These are phyloP conservation scores for Bombus huntii DNA, from an alignment of 1,140 invertebrate species.

Conservation along the genomic window DNA sequence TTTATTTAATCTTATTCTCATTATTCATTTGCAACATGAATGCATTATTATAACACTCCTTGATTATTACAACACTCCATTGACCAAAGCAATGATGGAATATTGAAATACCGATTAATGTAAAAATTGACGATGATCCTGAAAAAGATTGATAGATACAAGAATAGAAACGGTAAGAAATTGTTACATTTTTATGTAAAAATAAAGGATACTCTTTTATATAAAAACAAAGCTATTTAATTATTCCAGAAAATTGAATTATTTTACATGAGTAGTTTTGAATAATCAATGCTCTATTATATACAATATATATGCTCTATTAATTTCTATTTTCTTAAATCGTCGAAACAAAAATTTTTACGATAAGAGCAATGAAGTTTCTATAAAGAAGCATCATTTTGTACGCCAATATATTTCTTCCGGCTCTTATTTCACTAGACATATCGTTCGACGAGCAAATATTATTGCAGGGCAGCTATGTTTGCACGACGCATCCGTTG, in stretches of 20 bases:
- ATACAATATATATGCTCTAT: too few species aligned
- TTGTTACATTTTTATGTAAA: not conserved
- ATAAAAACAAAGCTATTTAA: too few species aligned
- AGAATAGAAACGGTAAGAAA: not conserved
- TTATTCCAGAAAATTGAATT: too few species aligned
- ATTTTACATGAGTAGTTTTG: too few species aligned
- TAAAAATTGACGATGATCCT: not conserved
- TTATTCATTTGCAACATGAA: too few species aligned
- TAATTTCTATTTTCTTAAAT: not conserved
- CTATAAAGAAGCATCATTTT: not conserved
- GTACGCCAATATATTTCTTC: constrained; percentile 5
- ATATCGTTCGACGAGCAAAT: constrained; percentile 58
- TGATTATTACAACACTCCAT: too few species aligned
- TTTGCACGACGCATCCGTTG: constrained; percentile 50
- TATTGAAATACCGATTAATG: not conserved
- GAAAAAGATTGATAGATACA: not conserved
- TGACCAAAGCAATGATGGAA: too few species aligned
- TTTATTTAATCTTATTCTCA: too few species aligned
- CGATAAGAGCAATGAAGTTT: not conserved
- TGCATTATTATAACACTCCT: too few species aligned
- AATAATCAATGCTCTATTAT: not conserved
- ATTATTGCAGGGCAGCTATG: constrained; percentile 58
- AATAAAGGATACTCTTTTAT: too few species aligned
- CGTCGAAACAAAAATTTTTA: too few species aligned
- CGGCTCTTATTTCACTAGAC: constrained; percentile 26